These are phyloP conservation scores for Pelodytes ibericus DNA, from an alignment of 2,797 vertebrate species.

Conservation along the genomic window DNA sequence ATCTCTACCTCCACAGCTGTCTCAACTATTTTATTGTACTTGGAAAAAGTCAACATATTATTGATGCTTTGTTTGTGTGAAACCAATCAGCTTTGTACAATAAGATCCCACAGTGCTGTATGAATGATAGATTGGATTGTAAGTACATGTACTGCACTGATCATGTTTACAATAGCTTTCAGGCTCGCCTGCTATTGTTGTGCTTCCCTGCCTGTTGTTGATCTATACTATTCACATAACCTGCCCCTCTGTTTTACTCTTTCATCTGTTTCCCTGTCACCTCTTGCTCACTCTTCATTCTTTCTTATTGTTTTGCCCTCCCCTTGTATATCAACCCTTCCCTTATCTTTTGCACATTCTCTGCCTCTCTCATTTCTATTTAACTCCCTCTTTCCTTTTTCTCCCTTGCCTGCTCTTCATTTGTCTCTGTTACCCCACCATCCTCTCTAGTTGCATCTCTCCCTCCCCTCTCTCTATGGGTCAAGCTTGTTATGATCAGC, in stretches of 20 bases:
- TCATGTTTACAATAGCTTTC: neutral
- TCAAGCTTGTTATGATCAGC: slow-evolving; percentile 57
- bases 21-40: neutral
- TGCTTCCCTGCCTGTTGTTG: neutral
- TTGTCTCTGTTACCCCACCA: neutral
- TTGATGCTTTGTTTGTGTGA: neutral
- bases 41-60: neutral
- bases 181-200: neutral
- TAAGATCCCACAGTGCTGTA: neutral
- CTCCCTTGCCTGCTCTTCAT: neutral
- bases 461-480: slow-evolving; percentile 70
- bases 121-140: too few species aligned
- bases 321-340: neutral
- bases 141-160: neutral
- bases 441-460: slow-evolving; percentile 60
- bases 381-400: neutral
- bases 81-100: neutral
- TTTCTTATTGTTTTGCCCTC: neutral
- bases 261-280: neutral
- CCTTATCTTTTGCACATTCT: neutral
- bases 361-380: neutral
- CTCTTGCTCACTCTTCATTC: neutral
- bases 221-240: neutral
- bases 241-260: neutral
- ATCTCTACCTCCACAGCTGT: too few species aligned